Base-by-base conservation (phyloP, 2,113 vertebrate species). In the Spheniscus mendiculus region DNA sequence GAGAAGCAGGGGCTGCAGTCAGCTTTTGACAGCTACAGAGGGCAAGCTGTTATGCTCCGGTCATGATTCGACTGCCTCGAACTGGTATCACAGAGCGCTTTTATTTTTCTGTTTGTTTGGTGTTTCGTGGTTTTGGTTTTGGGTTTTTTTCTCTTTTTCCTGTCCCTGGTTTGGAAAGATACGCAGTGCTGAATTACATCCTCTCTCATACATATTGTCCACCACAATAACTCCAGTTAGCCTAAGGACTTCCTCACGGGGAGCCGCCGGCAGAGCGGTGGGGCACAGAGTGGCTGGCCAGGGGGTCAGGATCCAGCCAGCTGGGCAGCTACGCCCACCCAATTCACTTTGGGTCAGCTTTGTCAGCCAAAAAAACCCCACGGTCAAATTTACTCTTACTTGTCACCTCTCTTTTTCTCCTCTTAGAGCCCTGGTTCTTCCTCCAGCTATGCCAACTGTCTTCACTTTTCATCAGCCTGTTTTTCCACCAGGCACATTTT, bases 211-310 rank as follows among this genome's bases (percentile, higher is more conserved):
- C 58, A 90, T 77, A 63, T 85, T 88, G 53, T 58, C 49, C 42
- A 49, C 19, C 47, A 50, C 78, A 71, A 0, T 52, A 69, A 69
- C 38, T 47, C 58, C 42, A 34, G 34, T 49, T 49, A 65, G 36
- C 40, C 7, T 5, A 17, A 61, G 58, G 67, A 36, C 53, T 65
- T 56, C 40, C 61, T 62, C 0, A 0, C 1, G 0, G 2, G 2
- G 30, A 50, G 65, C 22, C 2, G 5, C 17, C 1, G 5, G 42
- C 8, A 3, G 20, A 13, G 11, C 2, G 1, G 6, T 20, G 70
- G 86, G 66, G 27, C 47, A 50, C 8, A 49, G 27, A 29, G 27
- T 4, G 5, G 27, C 56, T 2, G 1, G 30, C n/a, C 63, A 42
- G 25, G 5, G 12, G 11, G 27, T 78, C 55, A 44, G 78, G 27